These are phyloP conservation scores for Acrossocheilus fasciatus DNA, from an alignment of 2,797 vertebrate species.

Conservation along the genomic window DNA sequence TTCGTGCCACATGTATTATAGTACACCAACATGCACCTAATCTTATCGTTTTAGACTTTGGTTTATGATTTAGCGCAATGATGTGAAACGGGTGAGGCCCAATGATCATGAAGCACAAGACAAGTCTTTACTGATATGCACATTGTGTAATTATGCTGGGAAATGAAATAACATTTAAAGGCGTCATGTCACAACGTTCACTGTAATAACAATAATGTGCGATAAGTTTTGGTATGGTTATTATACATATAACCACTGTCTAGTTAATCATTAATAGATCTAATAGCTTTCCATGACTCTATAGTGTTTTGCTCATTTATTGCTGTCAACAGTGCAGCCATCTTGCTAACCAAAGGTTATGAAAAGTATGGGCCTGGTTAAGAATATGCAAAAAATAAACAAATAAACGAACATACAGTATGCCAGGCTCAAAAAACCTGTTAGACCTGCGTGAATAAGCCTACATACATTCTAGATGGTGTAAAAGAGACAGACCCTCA, in stretches of 20 bases:
- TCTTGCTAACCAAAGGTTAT: constrained; percentile 7
- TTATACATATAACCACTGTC: neutral
- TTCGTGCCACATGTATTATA: neutral
- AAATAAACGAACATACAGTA: neutral
- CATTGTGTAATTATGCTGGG: neutral
- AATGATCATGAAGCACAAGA: neutral
- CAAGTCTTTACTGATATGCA: neutral
- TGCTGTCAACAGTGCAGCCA: constrained; percentile 23
- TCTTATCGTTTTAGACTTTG: constrained; percentile 54
- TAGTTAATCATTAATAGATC: neutral
- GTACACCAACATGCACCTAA: neutral
- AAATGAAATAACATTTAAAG: neutral
- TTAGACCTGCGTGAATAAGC: neutral
- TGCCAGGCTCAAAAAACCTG: neutral
- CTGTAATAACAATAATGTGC: neutral
- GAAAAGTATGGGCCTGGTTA: neutral
- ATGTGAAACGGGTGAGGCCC: constrained; percentile 11
- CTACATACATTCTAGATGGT: neutral
- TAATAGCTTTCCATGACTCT: neutral
- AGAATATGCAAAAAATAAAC: neutral
- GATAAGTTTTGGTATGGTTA: neutral
- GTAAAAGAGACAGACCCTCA: neutral
- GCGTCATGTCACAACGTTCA: neutral
- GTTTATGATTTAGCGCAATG: constrained; percentile 31
- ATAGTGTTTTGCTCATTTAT: constrained; percentile 44